These are phyloP conservation scores for Drosophila triauraria DNA, from an alignment of 1,140 invertebrate species.

Conservation along the genomic window DNA sequence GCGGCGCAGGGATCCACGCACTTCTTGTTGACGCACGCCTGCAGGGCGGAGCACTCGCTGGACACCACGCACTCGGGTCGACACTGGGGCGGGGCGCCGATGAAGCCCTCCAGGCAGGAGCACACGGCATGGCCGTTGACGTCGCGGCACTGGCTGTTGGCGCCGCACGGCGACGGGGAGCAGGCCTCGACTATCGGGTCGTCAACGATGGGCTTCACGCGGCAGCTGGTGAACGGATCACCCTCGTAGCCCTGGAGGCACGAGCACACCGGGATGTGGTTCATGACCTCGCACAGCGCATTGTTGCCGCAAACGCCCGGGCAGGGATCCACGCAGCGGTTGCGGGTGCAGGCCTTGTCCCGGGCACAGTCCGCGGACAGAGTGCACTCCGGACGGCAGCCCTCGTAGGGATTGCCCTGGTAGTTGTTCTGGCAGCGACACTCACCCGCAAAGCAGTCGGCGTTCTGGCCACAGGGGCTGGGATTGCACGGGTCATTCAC, in stretches of 20 bases:
- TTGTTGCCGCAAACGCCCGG: slow-evolving; percentile 93
- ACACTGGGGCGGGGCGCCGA: slow-evolving; percentile 91
- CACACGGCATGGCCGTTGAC: slow-evolving; percentile 91
- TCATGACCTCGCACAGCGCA: slow-evolving; percentile 92
- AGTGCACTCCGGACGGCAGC: slow-evolving; percentile 93
- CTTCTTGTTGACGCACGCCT: slow-evolving; percentile 93
- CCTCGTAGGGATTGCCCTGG: slow-evolving; percentile 93
- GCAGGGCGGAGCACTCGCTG: slow-evolving; percentile 91
- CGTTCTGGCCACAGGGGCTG: slow-evolving; percentile 93
- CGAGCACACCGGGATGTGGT: slow-evolving; percentile 93
- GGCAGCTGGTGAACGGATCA: slow-evolving; percentile 92
- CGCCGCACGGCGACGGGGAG: slow-evolving; percentile 89
- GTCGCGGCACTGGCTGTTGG: slow-evolving; percentile 91
- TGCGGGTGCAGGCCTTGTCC: slow-evolving; percentile 92
- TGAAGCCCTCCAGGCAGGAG: slow-evolving; percentile 91
- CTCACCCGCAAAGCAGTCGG: slow-evolving; percentile 91
- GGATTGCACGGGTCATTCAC: slow-evolving; percentile 89
- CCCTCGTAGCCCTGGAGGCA: slow-evolving; percentile 91
- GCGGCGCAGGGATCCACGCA: slow-evolving; percentile 94
- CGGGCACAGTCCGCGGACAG: slow-evolving; percentile 92
- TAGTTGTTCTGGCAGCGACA: slow-evolving; percentile 92
- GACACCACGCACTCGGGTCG: slow-evolving; percentile 93
- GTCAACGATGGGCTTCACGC: slow-evolving; percentile 85
- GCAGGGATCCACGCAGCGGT: slow-evolving; percentile 93
- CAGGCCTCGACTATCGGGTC: slow-evolving; percentile 89